Base-by-base conservation (phyloP, 2,888 invertebrate species). In the Xestia ashworthii region DNA sequence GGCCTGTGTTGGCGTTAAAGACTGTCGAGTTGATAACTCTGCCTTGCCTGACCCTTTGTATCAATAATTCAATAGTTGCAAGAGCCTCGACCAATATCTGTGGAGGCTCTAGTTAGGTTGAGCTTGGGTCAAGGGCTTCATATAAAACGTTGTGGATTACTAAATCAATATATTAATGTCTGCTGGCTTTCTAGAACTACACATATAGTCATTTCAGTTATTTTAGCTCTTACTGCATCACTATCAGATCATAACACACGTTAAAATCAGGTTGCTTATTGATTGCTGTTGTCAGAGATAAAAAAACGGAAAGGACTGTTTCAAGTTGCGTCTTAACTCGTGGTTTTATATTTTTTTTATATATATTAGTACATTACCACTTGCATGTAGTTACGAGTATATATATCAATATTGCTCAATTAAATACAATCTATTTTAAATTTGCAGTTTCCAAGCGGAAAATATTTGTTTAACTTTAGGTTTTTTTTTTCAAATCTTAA, bases 91-190 rank as follows among this genome's bases (percentile, higher is more conserved):
- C 32, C 11, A 66, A 73, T 12, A 66, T 60, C 12, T 46, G 16
- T 6, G 9, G 16, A 38, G 14, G 41, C 19, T 60, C 14, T 16
- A 44, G 14, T 32, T 41, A 11, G 58, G 16, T 68, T 50, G 41
- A 5, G 58, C 14, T 68, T 60, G 41, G 41, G 48, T 76, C 67
- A 67, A 67, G 76, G 48, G 9, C 25, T 77, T 68, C 1, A 32
- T 78, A 44, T 60, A 50, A 41, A 48, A 58, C 16, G n/a, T 58
- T 3, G 14, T n/a, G 22, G 1, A 41, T 76, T 25, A 25, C 16
- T 55, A 25, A 25, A 16, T 9, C 25, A 8, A 8, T 22, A 16
- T 75, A 32, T 44, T 44, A 32, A 48, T 32, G n/a, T 32, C 25
- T 75, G n/a, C 44, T 64, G 14, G n/a, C 50, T 44, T 38, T 62